Percentiles rank a stretch among this genome's conserved stretches.
Conservation (phyloP, 2,888 invertebrate genomes). For the Eupithecia abbreviata region DNA sequence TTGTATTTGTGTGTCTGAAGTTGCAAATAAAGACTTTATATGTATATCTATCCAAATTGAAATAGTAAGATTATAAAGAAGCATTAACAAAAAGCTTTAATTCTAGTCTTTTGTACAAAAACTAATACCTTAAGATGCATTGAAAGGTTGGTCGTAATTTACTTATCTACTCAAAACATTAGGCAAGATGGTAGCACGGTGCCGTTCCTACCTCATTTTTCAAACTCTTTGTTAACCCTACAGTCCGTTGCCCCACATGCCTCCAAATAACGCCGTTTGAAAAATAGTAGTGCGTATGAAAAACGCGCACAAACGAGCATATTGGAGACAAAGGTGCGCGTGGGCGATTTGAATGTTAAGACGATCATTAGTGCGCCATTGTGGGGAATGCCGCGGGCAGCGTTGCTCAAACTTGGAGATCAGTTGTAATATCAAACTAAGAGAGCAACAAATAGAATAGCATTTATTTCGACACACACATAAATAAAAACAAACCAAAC, state of each 20-base stretch:
- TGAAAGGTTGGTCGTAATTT: not conserved
- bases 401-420: slow-evolving; percentile 59
- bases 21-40: no score
- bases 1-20: no score
- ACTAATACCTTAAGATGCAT: not conserved
- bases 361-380: slow-evolving; percentile 79
- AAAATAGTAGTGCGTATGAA: slow-evolving; percentile 75
- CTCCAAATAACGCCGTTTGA: slow-evolving; percentile 72
- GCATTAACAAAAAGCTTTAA: no score
- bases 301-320: slow-evolving; percentile 70
- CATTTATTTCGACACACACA: no score
- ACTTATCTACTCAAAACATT: not conserved
- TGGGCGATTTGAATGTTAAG: slow-evolving; percentile 81
- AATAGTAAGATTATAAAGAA: no score
- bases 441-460: no score
- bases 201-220: not conserved
- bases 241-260: slow-evolving; percentile 75
- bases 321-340: slow-evolving; percentile 79
- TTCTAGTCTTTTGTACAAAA: no score
- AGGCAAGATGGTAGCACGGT: not conserved
- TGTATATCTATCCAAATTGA: no score
- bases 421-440: not conserved
- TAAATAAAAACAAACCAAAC: no score
- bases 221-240: slow-evolving; percentile 23
- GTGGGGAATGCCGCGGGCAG: slow-evolving; percentile 67